A percentile compares a stretch with the other conserved stretches of the same genome.
Evolutionary conservation across 2,797 vertebrate species (phyloP).

Genomic region (Gymnocypris eckloni): DNA sequence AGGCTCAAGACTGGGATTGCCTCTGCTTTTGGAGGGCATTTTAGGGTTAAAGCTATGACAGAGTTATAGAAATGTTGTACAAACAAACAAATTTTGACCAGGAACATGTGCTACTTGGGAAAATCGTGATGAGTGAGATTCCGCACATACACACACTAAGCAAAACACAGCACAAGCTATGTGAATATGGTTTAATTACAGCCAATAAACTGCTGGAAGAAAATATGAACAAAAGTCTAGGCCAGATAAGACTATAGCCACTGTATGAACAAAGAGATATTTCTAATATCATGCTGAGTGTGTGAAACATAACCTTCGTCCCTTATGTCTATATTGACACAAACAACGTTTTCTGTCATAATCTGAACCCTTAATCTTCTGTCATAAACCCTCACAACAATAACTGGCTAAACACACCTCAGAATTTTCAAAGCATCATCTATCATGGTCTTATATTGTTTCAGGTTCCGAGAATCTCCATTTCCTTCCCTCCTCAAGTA

Average conservation of each 20-base stretch:
- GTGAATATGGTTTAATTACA: background rate
- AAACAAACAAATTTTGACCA: background rate
- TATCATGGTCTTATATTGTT: constrained; percentile 7
- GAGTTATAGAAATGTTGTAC: background rate
- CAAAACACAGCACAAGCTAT: background rate
- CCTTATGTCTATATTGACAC: background rate
- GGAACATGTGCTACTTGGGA: constrained; percentile 3
- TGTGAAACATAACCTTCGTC: background rate
- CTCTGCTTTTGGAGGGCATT: background rate
- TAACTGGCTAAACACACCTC: background rate
- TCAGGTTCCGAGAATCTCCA: background rate
- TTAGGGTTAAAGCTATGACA: background rate
- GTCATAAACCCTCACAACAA: background rate
- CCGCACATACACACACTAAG: background rate
- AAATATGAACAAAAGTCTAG: background rate
- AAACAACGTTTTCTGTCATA: background rate
- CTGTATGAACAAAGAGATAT: background rate
- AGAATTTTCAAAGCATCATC: background rate
- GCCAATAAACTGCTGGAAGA: constrained; percentile 11
- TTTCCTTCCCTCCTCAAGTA: background rate
- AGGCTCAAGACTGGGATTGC: background rate
- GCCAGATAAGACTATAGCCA: background rate
- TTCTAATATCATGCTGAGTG: background rate
- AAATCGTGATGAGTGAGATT: background rate
- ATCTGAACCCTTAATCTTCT: background rate